Percentiles rank a stretch among this genome's conserved stretches.
phyloP scores from a whole-genome alignment of 35 echinoderm and acorn worm species.

The Amphiura filiformis region DNA sequence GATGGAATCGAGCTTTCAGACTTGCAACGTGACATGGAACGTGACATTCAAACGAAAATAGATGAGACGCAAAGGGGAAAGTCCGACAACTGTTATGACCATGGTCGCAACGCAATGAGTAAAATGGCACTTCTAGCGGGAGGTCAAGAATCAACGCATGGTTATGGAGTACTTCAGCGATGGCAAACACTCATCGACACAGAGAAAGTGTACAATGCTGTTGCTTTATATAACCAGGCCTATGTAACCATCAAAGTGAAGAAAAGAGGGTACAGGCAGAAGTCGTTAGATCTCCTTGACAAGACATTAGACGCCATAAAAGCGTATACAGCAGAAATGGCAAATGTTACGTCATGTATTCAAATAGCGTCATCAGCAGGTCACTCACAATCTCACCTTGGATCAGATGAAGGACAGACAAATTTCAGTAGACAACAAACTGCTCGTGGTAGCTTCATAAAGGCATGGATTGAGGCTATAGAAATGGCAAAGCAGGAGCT shows the following conservation, averaged over 20 bases:
- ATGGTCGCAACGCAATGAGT: neutral
- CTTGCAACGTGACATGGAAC: too few relatives aligned
- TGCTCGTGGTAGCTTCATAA: neutral
- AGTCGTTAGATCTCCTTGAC: neutral
- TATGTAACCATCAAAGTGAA: neutral
- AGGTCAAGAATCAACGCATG: neutral
- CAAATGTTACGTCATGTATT: neutral
- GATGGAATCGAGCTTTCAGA: neutral
- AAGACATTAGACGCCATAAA: neutral
- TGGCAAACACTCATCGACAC: neutral
- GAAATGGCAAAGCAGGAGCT: too few relatives aligned
- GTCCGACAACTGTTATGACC: neutral
- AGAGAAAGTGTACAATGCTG: neutral
- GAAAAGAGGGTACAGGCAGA: neutral
- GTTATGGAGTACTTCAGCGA: neutral
- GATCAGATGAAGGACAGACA: neutral
- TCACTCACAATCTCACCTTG: too few relatives aligned
- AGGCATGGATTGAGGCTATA: neutral
- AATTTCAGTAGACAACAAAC: neutral
- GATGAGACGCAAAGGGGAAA: too few relatives aligned
- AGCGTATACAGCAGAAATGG: neutral
- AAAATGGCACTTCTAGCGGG: neutral
- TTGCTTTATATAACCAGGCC: neutral
- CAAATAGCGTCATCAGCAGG: neutral
- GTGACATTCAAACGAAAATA: too few relatives aligned